Evolutionary conservation across 2,797 vertebrate genomes (phyloP), one percentile per base, ranked within the genome.

Genomic region (Platyrinchus mystaceus): DNA sequence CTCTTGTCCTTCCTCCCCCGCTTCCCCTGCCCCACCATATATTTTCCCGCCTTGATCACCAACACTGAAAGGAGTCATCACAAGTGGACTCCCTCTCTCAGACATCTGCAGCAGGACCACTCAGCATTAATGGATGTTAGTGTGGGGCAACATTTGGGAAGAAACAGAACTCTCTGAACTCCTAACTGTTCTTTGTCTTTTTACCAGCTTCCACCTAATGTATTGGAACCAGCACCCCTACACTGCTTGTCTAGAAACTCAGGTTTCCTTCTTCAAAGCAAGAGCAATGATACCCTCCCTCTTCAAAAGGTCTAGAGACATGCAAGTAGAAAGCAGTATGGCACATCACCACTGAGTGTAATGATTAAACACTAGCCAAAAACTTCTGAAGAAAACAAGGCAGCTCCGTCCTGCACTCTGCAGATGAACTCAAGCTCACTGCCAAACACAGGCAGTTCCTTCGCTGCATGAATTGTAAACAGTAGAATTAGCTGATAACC

Each of bases 301-400:
- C 75, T 28, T 62, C 18, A 49, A 62, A 70, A 23, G 0, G 4
- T 43, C 27, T 67, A 14, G 26, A 55, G 47, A 47, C 0, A 0
- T 3, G 0, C 32, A 22, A 4, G 34, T 11, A 30, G 56, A 69
- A 83, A 83, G 59, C 16, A 21, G 32, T 6, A 6, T 26, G 20
- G 37, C 43, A 30, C 47, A 26, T 43, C 0, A 0, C 24, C 0
- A 0, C 39, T 4, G 44, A 73, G 37, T 2, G 2, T 62, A 64
- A 53, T 47, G 32, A 34, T 24, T 43, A 19, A 81, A 58, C 37
- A 30, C 6, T 58, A 49, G 70, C 64, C 44, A 34, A 70, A 90
- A 70, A 32, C 30, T 81, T 9, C 70, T 12, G 13, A 14, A 26
- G 67, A 67, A 60, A 94, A 63, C 36, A 73, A 76, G 55, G 37